phyloP scores from a whole-genome alignment of 1,140 invertebrate genomes.

The Teleopsis dalmanni region DNA sequence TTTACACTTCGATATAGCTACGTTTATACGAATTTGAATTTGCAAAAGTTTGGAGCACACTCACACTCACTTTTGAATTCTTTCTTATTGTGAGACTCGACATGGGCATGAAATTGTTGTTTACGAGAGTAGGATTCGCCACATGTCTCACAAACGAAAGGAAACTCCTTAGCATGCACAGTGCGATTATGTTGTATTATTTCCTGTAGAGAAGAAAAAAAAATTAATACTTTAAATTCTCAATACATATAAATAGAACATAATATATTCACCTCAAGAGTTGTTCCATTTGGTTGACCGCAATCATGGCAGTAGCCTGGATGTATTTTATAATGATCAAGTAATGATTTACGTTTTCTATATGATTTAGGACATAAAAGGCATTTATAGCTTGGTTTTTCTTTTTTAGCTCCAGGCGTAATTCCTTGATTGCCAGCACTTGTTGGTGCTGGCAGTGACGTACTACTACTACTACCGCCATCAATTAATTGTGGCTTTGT shows the following conservation, averaged over 20 bases:
- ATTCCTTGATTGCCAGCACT: conserved; percentile 19
- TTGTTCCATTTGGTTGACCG: conserved; percentile 39
- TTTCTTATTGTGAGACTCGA: conserved; percentile 42
- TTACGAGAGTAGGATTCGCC: conserved; percentile 42
- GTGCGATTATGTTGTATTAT: conserved; percentile 40
- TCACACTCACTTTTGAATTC: conserved; percentile 43
- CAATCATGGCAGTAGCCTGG: conserved; percentile 42
- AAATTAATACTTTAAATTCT: background rate
- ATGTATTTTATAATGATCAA: conserved; percentile 43
- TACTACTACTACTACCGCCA: conserved; percentile 40
- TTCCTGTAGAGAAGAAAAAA: conserved; percentile 21
- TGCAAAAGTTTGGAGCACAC: conserved; percentile 7
- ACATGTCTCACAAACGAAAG: conserved; percentile 42
- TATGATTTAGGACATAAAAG: conserved; percentile 39
- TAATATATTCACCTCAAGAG: conserved; percentile 27
- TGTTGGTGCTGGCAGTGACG: conserved; percentile 34
- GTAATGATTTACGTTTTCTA: conserved; percentile 36
- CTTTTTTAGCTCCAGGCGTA: conserved; percentile 29
- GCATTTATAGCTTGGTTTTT: conserved; percentile 39
- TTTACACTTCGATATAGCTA: conserved; percentile 4
- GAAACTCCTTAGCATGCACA: conserved; percentile 40
- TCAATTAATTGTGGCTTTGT: conserved; percentile 39
- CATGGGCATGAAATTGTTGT: conserved; percentile 42
- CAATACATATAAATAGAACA: background rate
- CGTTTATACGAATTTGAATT: conserved; percentile 4